These are phyloP conservation scores for Acanthopagrus latus DNA, from an alignment of 2,797 vertebrate genomes.

Conservation along the genomic window DNA sequence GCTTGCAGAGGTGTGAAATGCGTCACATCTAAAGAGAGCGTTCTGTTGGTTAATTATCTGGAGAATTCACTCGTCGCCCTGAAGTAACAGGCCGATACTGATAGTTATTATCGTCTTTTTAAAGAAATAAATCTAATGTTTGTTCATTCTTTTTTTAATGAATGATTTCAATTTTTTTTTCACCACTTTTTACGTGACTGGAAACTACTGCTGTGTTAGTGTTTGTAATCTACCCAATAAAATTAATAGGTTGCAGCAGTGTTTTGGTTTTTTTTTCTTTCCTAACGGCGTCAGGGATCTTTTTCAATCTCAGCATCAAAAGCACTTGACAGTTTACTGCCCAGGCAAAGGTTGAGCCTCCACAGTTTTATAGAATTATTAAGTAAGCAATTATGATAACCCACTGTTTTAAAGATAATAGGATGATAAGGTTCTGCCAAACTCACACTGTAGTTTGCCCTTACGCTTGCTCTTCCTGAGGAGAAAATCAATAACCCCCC, in stretches of 20 bases:
- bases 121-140: neutral
- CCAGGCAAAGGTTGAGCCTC: constrained; percentile 78
- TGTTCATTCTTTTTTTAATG: no score
- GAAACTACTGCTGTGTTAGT: constrained; percentile 26
- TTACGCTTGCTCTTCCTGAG: constrained; percentile 50
- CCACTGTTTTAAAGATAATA: constrained; percentile 88
- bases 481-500: constrained; percentile 69
- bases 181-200: neutral
- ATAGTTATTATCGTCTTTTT: neutral
- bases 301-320: constrained; percentile 79
- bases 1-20: constrained; percentile 54
- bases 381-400: constrained; percentile 91
- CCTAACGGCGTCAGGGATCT: constrained; percentile 49
- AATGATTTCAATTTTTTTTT: neutral
- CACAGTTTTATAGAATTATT: constrained; percentile 90
- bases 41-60: constrained; percentile 40
- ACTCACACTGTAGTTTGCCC: constrained; percentile 73
- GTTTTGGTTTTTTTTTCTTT: no score
- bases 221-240: constrained; percentile 42
- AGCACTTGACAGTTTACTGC: constrained; percentile 83
- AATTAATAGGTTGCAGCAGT: constrained; percentile 30
- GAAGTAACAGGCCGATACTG: neutral
- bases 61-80: constrained; percentile 21
- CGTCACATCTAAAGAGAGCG: constrained; percentile 60
- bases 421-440: constrained; percentile 81